These are phyloP conservation scores for Plumapathes pennacea DNA, from an alignment of 92 coral and sea anemone species.

Conservation along the genomic window DNA sequence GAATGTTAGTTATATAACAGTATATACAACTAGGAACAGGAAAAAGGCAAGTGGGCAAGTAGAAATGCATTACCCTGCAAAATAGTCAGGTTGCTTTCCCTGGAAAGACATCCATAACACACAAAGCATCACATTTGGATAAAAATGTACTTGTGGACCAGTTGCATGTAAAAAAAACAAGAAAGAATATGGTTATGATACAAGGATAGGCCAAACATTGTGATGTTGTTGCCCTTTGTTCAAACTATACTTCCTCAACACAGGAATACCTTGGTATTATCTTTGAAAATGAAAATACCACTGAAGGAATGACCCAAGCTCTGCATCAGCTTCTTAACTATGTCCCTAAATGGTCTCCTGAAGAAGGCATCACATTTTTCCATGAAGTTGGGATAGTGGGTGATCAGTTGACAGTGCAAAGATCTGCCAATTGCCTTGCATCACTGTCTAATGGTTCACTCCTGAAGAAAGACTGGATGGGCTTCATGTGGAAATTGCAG, in stretches of 20 bases:
- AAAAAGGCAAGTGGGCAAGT: too few species aligned
- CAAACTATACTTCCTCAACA: background rate
- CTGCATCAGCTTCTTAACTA: slow-evolving; percentile 19
- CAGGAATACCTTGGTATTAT: slow-evolving; percentile 21
- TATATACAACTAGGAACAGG: too few species aligned
- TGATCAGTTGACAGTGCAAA: slow-evolving; percentile 38
- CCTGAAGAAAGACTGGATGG: slow-evolving; percentile 31
- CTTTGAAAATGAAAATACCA: slow-evolving; percentile 35
- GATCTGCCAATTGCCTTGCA: slow-evolving; percentile 24
- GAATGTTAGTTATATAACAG: too few species aligned
- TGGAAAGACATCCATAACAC: too few species aligned
- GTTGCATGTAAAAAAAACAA: too few species aligned
- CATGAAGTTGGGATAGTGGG: slow-evolving; percentile 27
- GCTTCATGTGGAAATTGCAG: slow-evolving; percentile 20
- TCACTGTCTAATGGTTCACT: slow-evolving; percentile 29
- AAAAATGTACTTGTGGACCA: too few species aligned
- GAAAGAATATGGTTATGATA: too few species aligned
- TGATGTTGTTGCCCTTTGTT: too few species aligned
- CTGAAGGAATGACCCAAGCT: slow-evolving; percentile 27
- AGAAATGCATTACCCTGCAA: too few species aligned
- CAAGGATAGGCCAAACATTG: too few species aligned
- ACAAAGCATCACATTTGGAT: too few species aligned
- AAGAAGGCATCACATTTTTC: background rate
- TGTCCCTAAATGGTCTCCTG: slow-evolving; percentile 12
- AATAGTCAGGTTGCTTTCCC: too few species aligned